Evolutionary conservation across 2,797 vertebrate species (phyloP), one percentile per base, ranked within the genome.

Genomic region (Cuculus canorus): DNA sequence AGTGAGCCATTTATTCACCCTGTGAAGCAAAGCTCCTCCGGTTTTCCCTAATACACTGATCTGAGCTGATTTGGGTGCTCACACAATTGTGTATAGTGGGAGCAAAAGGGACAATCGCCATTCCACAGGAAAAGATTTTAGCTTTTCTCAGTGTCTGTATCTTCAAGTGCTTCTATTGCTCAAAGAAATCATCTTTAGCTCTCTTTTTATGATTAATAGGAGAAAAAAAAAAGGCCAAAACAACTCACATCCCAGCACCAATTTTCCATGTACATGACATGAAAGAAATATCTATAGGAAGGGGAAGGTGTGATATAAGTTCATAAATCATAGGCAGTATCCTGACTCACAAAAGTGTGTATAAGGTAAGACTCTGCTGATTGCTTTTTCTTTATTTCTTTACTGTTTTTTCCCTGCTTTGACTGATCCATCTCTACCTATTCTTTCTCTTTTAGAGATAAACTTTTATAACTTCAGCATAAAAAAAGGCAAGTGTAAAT

Each of bases 31-130:
- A 78, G 12, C 33, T 45, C 16, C 33, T 68, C 43, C 45, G 27
- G 15, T 13, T 77, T 87, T 65, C 9, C 13, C 28, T 5, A 4
- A 11, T 60, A 30, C 23, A 22, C 2, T 45, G 13, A 47, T 41
- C 13, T 52, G 17, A 86, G 28, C 23, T 59, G 43, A 33, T 65
- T 30, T 75, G 39, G 35, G 32, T 39, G 11, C 25, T 92, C 45
- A 23, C 15, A 50, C 13, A 27, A 4, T 9, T 9, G 4, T 21
- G 10, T 12, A 0, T 9, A 2, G 21, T 22, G 15, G 4, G n/a
- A 27, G 15, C 9, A 16, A 4, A 4, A 25, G 6, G 22, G 8
- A 9, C 4, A 23, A 53, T 32, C 82, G 85, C 30, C 14, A 43
- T 45, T 14, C 23, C 57, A 32, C 2, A 52, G 76, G 79, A 82